These are phyloP conservation scores for Phragmatobia fuliginosa DNA, from an alignment of 2,888 invertebrate genomes.

Conservation along the genomic window DNA sequence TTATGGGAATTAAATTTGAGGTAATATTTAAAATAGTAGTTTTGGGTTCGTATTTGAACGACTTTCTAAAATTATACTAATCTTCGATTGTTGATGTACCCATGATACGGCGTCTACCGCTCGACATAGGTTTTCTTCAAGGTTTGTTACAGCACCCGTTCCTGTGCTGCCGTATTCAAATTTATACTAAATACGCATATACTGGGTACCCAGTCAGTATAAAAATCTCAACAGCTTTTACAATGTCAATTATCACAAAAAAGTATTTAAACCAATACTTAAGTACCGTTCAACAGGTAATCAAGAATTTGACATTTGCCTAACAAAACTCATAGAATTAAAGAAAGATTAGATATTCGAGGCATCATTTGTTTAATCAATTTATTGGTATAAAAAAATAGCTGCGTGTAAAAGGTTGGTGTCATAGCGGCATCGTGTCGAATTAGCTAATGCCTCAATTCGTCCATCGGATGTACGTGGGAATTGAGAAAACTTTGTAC, in stretches of 20 bases:
- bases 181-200: too few species aligned
- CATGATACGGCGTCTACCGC: too few species aligned
- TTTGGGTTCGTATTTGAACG: not conserved
- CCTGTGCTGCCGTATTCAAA: too few species aligned
- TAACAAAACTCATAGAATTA: conserved; percentile 21
- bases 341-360: conserved; percentile 23
- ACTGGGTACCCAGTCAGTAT: too few species aligned
- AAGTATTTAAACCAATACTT: conserved; percentile 22
- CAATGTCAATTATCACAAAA: conserved; percentile 14
- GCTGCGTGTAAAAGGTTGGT: conserved; percentile 46
- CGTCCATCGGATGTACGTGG: conserved; percentile 42
- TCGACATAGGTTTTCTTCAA: too few species aligned
- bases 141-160: too few species aligned
- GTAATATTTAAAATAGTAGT: conserved; percentile 13
- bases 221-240: not conserved
- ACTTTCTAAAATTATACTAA: not conserved
- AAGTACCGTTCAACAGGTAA: conserved; percentile 22
- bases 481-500: conserved; percentile 46
- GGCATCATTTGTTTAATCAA: conserved; percentile 47
- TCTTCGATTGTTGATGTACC: too few species aligned
- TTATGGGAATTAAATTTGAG: conserved; percentile 16
- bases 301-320: conserved; percentile 25
- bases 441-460: conserved; percentile 51
- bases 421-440: conserved; percentile 51
- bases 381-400: conserved; percentile 51